These are phyloP conservation scores for Anaspis maculata DNA, from an alignment of 2,888 invertebrate genomes.

Conservation along the genomic window DNA sequence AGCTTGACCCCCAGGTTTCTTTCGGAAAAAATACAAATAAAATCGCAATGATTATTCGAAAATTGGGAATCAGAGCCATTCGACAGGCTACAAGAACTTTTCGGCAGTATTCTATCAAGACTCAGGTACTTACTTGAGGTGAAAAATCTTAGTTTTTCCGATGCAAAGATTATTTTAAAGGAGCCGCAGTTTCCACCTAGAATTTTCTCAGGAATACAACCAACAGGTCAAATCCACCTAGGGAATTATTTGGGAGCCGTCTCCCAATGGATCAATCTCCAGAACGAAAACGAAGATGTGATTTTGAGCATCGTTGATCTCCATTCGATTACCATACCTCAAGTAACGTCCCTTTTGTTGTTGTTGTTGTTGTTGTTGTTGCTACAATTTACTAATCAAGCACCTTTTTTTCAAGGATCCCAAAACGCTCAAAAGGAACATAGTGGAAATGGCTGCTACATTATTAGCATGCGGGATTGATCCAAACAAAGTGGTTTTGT, in stretches of 20 bases:
- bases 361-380: too few relatives aligned
- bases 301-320: slow-evolving; percentile 84
- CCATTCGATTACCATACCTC: slow-evolving; percentile 82
- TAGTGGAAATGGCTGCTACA: slow-evolving; percentile 71
- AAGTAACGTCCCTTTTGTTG: too few relatives aligned
- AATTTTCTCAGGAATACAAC: slow-evolving; percentile 92
- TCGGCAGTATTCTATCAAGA: too few relatives aligned
- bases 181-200: slow-evolving; percentile 24
- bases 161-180: neutral
- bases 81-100: too few relatives aligned
- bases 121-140: too few relatives aligned
- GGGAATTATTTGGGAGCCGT: slow-evolving; percentile 97
- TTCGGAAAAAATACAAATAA: too few relatives aligned
- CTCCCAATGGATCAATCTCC: slow-evolving; percentile 75
- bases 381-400: too few relatives aligned
- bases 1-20: too few relatives aligned
- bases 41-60: too few relatives aligned
- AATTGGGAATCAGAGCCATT: too few relatives aligned
- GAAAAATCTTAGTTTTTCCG: slow-evolving; percentile 1
- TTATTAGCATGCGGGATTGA: slow-evolving; percentile 87
- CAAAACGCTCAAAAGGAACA: slow-evolving; percentile 52
- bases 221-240: slow-evolving; percentile 87
- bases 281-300: slow-evolving; percentile 61
- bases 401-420: too few relatives aligned
- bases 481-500: slow-evolving; percentile 70